A percentile compares a stretch with the other conserved stretches of the same genome.
phyloP scores from a whole-genome alignment of 2,797 vertebrate genomes.

The Chrysocyon brachyurus region DNA sequence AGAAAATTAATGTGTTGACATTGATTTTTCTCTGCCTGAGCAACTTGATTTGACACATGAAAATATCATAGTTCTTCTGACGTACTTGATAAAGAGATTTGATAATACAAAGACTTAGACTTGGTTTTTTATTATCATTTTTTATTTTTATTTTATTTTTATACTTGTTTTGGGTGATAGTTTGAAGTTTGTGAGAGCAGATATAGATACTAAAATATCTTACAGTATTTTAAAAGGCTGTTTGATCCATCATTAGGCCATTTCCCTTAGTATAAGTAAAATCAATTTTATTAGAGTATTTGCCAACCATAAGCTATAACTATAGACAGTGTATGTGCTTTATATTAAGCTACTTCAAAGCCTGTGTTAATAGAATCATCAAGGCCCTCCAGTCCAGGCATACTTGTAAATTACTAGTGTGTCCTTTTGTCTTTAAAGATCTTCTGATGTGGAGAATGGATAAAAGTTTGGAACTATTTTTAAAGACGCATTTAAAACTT shows the following conservation, averaged over 20 bases:
- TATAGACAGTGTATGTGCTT: background rate
- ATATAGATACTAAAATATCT: slow-evolving; percentile 50
- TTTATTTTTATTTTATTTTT: background rate
- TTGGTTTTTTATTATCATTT: background rate
- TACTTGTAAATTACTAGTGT: slow-evolving; percentile 61
- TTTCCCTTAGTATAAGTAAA: slow-evolving; percentile 60
- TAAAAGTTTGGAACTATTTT: slow-evolving; percentile 69
- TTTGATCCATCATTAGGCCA: slow-evolving; percentile 26
- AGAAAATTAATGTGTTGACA: background rate
- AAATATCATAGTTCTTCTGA: background rate
- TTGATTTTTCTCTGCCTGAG: slow-evolving; percentile 15
- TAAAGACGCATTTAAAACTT: slow-evolving; percentile 77
- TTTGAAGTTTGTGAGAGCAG: slow-evolving; percentile 35
- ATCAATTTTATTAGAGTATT: slow-evolving; percentile 70
- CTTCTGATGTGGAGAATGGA: slow-evolving; percentile 58
- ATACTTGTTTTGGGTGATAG: background rate
- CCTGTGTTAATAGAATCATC: slow-evolving; percentile 68
- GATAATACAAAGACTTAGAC: background rate
- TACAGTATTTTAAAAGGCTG: slow-evolving; percentile 42
- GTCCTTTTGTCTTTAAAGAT: slow-evolving; percentile 72
- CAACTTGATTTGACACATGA: background rate
- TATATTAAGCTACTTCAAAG: slow-evolving; percentile 76
- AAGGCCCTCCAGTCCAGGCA: background rate
- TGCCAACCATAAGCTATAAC: background rate
- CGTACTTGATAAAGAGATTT: background rate